phyloP scores from a whole-genome alignment of 2,797 vertebrate species.

The Hirundo rustica region DNA sequence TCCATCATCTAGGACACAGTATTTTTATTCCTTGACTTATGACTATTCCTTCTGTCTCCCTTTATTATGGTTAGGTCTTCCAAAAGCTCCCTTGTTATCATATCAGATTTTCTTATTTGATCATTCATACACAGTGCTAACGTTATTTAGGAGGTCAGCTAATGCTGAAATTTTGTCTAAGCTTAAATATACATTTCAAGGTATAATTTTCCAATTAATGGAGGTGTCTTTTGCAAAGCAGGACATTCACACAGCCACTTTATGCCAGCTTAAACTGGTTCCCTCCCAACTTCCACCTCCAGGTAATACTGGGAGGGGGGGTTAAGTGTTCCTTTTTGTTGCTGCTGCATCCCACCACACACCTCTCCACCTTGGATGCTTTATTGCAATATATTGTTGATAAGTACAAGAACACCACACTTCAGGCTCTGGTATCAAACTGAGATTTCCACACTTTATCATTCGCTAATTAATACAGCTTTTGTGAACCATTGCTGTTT shows the following conservation, averaged over 20 bases:
- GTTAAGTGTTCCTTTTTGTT: not conserved
- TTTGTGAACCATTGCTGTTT: not conserved
- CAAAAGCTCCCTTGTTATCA: not conserved
- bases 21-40: not conserved
- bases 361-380: not conserved
- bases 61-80: not conserved
- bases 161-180: not conserved
- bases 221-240: not conserved
- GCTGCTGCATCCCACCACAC: not conserved
- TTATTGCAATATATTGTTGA: not conserved
- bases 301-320: accelerated
- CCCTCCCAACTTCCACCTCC: not conserved
- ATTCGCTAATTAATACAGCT: slow-evolving; percentile 38
- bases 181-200: not conserved
- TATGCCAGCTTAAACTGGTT: not conserved
- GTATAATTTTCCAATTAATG: not conserved
- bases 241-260: not conserved
- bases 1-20: not conserved
- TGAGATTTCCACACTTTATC: not conserved
- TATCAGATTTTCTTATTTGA: not conserved
- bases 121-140: not conserved
- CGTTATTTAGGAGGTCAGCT: not conserved
- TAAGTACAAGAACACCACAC: not conserved
- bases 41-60: not conserved
- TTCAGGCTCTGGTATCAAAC: not conserved